Conservation (phyloP, 37 sponge, comb jelly and placozoan genomes). For the Eunapius fragilis region DNA sequence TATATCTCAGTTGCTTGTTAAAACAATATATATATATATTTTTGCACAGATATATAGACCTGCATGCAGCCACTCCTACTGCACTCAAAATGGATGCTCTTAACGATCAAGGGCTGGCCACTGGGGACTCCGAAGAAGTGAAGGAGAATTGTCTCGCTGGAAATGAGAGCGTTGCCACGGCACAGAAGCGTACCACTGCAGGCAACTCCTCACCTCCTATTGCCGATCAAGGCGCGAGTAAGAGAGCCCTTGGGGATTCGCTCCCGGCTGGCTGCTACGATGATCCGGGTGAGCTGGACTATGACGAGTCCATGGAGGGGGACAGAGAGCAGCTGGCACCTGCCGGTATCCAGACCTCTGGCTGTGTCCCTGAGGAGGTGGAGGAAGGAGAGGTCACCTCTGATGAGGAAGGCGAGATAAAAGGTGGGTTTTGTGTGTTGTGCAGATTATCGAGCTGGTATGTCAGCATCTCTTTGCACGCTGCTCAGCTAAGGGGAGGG, state of each 20-base stretch:
- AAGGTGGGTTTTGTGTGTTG: too few species aligned
- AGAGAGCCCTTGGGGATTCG: neutral
- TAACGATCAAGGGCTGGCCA: neutral
- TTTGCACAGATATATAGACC: neutral
- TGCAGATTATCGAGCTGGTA: too few species aligned
- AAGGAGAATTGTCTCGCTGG: neutral
- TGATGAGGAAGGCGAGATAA: constrained; percentile 60
- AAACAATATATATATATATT: neutral
- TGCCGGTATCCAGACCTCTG: neutral
- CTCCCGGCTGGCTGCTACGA: neutral
- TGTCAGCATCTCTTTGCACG: too few species aligned
- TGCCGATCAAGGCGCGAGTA: neutral
- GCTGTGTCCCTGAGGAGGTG: constrained; percentile 3
- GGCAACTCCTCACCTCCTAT: neutral
- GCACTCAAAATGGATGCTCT: neutral
- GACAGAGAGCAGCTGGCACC: neutral
- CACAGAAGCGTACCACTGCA: neutral
- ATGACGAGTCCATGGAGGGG: constrained; percentile 27
- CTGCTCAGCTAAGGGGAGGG: too few species aligned
- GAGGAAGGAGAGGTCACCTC: constrained; percentile 54
- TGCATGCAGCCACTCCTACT: neutral
- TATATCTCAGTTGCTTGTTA: neutral
- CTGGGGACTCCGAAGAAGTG: neutral
- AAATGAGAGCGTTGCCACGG: neutral
- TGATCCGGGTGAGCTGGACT: constrained; percentile 49